Evolutionary conservation across 2,797 vertebrate genomes (phyloP), one percentile per base, ranked within the genome.

Genomic region (Neostethus bicornis): DNA sequence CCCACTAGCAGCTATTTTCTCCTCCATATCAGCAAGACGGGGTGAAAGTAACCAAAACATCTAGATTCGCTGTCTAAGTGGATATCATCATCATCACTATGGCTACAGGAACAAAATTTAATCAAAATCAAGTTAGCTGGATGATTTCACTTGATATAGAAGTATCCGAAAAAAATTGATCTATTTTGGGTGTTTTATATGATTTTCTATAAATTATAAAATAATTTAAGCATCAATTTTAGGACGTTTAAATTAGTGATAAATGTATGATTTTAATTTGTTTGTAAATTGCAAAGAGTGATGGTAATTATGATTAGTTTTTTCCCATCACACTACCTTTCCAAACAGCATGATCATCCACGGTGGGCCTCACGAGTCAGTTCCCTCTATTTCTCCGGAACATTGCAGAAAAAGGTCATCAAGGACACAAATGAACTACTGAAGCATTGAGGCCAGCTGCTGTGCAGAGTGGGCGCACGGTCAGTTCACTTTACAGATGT

Each of bases 361-460:
- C 7, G 8, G 8, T 7, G 35, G 31, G 51, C 44, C 61, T 43
- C 51, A 39, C 16, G 44, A 73, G 19, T 44, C 34, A 29, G 44
- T 44, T 50, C 45, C 54, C 28, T 50, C 55, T 34, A 61, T 50
- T 67, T 42, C 38, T 29, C 34, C 11, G 37, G 20, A 54, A 34
- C 23, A 16, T 69, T 56, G 10, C 19, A 73, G 50, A 13, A 3
- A 70, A 73, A 75, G 11, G 17, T 19, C 59, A 70, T 73, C 57
- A 61, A n/a, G 19, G 1, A 38, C 42, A 44, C n/a, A 60, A 46
- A 10, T 41, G 41, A 61, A 23, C 17, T 51, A 37, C 13, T 41
- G 25, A 74, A 31, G 51, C 11, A 10, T 51, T n/a, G 26, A 65
- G 47, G 67, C 49, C 31, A 51, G 55, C 45, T 38, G 66, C 51